Percentiles rank a stretch among this genome's conserved stretches.
Evolutionary conservation across 2,113 vertebrate genomes (phyloP).

Genomic region (Nematolebias whitei): DNA sequence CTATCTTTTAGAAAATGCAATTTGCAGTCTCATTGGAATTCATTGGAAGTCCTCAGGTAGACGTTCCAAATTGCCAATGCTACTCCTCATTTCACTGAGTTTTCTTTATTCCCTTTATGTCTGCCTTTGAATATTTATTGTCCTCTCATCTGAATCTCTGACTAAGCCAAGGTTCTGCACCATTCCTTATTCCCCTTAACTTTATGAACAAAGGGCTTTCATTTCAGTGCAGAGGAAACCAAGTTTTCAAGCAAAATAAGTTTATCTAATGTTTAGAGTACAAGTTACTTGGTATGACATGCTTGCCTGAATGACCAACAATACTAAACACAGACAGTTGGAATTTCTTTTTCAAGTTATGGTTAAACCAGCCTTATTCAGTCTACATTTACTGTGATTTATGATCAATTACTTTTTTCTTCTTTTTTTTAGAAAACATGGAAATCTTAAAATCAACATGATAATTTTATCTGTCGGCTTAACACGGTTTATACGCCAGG

Average conservation of each 20-base stretch:
- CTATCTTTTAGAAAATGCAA: constrained; percentile 62
- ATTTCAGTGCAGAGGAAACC: constrained; percentile 16
- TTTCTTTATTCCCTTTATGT: constrained; percentile 58
- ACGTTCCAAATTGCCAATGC: constrained; percentile 29
- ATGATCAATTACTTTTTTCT: too few relatives aligned
- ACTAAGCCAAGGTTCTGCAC: constrained; percentile 10
- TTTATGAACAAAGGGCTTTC: constrained; percentile 13
- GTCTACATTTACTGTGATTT: too few relatives aligned
- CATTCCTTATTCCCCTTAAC: constrained; percentile 26
- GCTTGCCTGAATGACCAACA: constrained; percentile 12
- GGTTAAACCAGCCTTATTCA: too few relatives aligned
- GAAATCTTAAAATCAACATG: too few relatives aligned
- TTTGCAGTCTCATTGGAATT: constrained; percentile 69
- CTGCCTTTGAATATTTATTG: constrained; percentile 56
- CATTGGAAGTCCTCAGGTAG: constrained; percentile 55
- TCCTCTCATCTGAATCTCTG: constrained; percentile 49
- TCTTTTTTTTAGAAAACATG: too few relatives aligned
- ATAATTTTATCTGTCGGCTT: too few relatives aligned
- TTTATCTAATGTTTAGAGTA: constrained; percentile 1
- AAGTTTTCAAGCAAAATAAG: constrained; percentile 10
- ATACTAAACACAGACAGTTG: neutral
- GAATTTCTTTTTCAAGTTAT: too few relatives aligned
- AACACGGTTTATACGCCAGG: too few relatives aligned
- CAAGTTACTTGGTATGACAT: constrained; percentile 11
- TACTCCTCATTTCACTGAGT: constrained; percentile 49